Conservation (phyloP, 1,140 invertebrate genomes). For the Lasaia peninsularis region DNA sequence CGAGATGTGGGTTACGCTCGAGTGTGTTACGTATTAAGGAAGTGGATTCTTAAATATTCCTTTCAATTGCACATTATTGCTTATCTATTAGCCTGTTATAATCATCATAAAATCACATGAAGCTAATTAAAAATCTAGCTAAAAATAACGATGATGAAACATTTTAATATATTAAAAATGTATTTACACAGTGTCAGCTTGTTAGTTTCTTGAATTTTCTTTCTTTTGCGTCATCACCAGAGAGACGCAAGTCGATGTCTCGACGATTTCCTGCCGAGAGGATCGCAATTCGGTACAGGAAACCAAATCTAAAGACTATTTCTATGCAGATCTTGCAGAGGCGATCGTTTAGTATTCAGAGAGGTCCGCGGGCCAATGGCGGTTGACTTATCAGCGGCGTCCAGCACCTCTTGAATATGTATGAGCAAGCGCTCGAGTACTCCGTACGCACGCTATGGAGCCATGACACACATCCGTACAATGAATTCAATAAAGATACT, state of each 20-base stretch:
- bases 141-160: no score
- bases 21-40: no score
- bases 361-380: constrained; percentile 62
- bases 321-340: constrained; percentile 63
- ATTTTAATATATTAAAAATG: no score
- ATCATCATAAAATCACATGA: no score
- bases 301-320: constrained; percentile 62
- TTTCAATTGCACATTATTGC: no score
- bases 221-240: not conserved
- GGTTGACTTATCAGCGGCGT: constrained; percentile 49
- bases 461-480: constrained; percentile 66
- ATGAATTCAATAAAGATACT: constrained; percentile 44
- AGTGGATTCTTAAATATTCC: not conserved
- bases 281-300: constrained; percentile 48
- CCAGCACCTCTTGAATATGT: constrained; percentile 61
- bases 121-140: no score
- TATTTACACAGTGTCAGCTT: no score
- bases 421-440: constrained; percentile 53
- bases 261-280: constrained; percentile 44
- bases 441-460: constrained; percentile 47
- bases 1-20: no score
- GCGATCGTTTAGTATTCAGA: constrained; percentile 63
- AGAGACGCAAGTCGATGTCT: constrained; percentile 26
- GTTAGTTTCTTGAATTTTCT: no score
- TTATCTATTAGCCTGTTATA: no score